These are phyloP conservation scores for Parazoanthus atlanticus DNA, from an alignment of 92 coral and sea anemone genomes.

Conservation along the genomic window DNA sequence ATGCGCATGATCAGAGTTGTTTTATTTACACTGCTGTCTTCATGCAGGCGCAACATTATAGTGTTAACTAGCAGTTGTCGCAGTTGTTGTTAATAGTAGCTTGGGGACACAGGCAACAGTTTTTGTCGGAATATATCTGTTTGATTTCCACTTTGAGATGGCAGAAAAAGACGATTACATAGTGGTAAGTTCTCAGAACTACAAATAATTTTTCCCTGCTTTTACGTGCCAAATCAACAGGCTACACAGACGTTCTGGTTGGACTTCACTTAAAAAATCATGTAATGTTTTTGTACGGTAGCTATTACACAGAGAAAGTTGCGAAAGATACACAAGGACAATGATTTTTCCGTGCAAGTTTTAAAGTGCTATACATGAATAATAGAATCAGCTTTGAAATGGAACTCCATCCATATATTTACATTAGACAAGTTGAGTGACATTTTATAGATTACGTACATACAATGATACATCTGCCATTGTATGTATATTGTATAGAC, in stretches of 20 bases:
- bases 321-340: too few relatives aligned
- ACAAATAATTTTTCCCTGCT: too few relatives aligned
- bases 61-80: neutral
- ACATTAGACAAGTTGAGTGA: too few relatives aligned
- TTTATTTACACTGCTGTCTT: neutral
- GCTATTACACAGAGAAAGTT: too few relatives aligned
- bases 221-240: neutral
- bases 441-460: too few relatives aligned
- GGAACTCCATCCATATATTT: neutral
- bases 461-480: too few relatives aligned
- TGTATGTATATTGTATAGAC: too few relatives aligned
- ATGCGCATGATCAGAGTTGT: neutral
- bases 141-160: constrained; percentile 7
- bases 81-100: neutral
- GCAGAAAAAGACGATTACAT: constrained; percentile 26
- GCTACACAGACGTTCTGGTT: neutral
- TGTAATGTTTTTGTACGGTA: neutral
- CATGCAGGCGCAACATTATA: neutral
- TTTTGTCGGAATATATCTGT: neutral
- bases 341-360: too few relatives aligned
- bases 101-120: neutral
- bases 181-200: constrained; percentile 11
- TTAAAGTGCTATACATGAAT: too few relatives aligned
- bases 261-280: neutral
- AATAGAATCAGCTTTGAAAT: neutral